A percentile compares a stretch with the other conserved stretches of the same genome.
These are phyloP conservation scores for Entelurus aequoreus DNA, from an alignment of 2,113 vertebrate species.

Conservation along the genomic window DNA sequence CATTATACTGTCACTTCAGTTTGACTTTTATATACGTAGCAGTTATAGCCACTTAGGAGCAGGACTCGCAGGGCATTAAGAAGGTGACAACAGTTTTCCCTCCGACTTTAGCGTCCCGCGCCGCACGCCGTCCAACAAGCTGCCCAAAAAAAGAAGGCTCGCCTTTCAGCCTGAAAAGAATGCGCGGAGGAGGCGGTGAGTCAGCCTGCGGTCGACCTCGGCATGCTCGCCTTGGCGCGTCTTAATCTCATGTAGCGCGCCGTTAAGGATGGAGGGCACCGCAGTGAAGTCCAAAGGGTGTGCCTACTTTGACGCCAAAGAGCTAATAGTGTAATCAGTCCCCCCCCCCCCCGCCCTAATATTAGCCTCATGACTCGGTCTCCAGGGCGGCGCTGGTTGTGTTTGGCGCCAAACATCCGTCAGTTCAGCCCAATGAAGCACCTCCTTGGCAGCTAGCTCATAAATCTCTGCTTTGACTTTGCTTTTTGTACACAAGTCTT, in stretches of 20 bases:
- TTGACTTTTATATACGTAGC: slow-evolving; percentile 40
- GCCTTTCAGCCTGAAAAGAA: slow-evolving; percentile 66
- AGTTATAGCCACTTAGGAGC: slow-evolving; percentile 41
- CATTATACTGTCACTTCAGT: slow-evolving; percentile 60
- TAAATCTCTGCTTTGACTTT: slow-evolving; percentile 1
- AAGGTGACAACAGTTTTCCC: slow-evolving; percentile 68
- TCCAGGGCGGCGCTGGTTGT: slow-evolving; percentile 47
- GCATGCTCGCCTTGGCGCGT: slow-evolving; percentile 69
- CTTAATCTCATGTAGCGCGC: slow-evolving; percentile 59
- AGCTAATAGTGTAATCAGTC: slow-evolving; percentile 64
- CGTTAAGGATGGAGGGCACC: slow-evolving; percentile 56
- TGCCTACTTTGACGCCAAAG: slow-evolving; percentile 60
- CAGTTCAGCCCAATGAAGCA: slow-evolving; percentile 44
- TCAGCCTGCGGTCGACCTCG: slow-evolving; percentile 64
- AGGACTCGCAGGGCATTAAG: slow-evolving; percentile 43
- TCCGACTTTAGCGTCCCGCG: slow-evolving; percentile 60
- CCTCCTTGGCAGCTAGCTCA: slow-evolving; percentile 40
- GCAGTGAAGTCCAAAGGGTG: slow-evolving; percentile 58
- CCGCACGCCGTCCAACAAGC: slow-evolving; percentile 47
- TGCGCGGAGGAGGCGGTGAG: slow-evolving; percentile 60
- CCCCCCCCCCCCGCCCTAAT: slow-evolving; percentile 25
- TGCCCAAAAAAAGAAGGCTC: slow-evolving; percentile 60
- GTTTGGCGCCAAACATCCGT: slow-evolving; percentile 52
- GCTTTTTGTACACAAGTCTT: no score
- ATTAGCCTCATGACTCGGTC: slow-evolving; percentile 52